These are phyloP conservation scores for Novumbra hubbsi DNA, from an alignment of 2,797 vertebrate species.

Conservation along the genomic window DNA sequence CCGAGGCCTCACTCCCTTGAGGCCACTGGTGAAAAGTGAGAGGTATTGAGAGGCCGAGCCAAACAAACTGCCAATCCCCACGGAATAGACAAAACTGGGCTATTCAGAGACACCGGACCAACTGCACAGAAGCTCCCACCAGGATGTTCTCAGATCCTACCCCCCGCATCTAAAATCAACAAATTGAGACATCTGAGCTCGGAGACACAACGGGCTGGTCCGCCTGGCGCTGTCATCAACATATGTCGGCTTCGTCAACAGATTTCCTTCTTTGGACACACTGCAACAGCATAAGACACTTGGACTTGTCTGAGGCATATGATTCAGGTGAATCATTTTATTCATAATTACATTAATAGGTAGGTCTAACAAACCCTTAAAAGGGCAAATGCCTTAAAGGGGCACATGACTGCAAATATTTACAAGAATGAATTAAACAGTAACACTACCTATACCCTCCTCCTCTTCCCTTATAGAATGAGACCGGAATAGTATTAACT, in stretches of 20 bases:
- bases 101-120: slow-evolving; percentile 45
- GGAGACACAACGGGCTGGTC: slow-evolving; percentile 27
- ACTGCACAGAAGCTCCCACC: slow-evolving; percentile 18
- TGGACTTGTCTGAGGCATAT: slow-evolving; percentile 24
- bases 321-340: background rate
- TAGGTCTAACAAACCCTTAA: background rate
- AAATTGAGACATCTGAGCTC: slow-evolving; percentile 25
- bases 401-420: too few relatives aligned
- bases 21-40: slow-evolving; percentile 32
- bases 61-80: slow-evolving; percentile 44
- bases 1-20: slow-evolving; percentile 43
- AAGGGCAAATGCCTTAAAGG: too few relatives aligned
- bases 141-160: slow-evolving; percentile 21
- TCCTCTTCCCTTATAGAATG: too few relatives aligned
- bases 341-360: too few relatives aligned
- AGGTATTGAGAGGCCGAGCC: slow-evolving; percentile 32
- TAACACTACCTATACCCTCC: too few relatives aligned
- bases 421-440: too few relatives aligned
- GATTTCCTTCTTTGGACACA: slow-evolving; percentile 24
- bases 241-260: slow-evolving; percentile 25
- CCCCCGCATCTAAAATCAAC: slow-evolving; percentile 21
- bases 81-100: slow-evolving; percentile 39
- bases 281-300: slow-evolving; percentile 25
- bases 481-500: too few relatives aligned
- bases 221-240: slow-evolving; percentile 7